Evolutionary conservation across 2,797 vertebrate genomes (phyloP), one percentile per base, ranked within the genome.

Genomic region (Otolemur crassicaudatus): DNA sequence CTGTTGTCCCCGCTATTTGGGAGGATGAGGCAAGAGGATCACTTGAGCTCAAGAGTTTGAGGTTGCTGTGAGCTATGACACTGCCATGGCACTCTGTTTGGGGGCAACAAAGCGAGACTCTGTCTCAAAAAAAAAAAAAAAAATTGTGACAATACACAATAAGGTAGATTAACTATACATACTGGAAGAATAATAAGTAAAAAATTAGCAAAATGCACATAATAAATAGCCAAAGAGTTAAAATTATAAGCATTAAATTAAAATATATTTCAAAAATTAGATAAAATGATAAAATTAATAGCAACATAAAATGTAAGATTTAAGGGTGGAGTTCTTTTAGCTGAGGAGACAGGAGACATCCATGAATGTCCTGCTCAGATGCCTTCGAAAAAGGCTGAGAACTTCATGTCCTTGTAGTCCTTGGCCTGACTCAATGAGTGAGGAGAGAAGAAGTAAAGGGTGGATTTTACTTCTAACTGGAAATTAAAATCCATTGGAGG

Each of bases 191-290:
- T 27, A 49, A 91, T 23, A 31, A 73, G 61, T 25, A 94, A 85
- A 93, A 75, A 91, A 46, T 73, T 69, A 75, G 65, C 83, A 94
- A 90, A 69, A 73, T 43, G 84, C 60, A 88, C 25, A 7, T 65
- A 75, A 63, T 34, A 61, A 83, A 87, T 6, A 46, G 67, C 53
- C 67, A 12, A 80, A 82, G 40, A 65, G 46, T 37, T 85, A 63
- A 60, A 92, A 58, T 67, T n/a, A 58, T 3, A 65, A 56, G 22
- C 20, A 92, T 69, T 77, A 69, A 34, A 31, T 93, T 76, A 77
- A 94, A 88, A 72, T 37, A 3, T 12, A 82, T 37, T 92, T 95
- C 58, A 17, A 67, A 79, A 84, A 34, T 34, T 37, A 46, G 31
- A 70, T 34, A 90, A 7, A 75, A 87, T 67, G 46, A 92, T 53